phyloP scores from a whole-genome alignment of 2,888 invertebrate species.

The Apeira syringaria region DNA sequence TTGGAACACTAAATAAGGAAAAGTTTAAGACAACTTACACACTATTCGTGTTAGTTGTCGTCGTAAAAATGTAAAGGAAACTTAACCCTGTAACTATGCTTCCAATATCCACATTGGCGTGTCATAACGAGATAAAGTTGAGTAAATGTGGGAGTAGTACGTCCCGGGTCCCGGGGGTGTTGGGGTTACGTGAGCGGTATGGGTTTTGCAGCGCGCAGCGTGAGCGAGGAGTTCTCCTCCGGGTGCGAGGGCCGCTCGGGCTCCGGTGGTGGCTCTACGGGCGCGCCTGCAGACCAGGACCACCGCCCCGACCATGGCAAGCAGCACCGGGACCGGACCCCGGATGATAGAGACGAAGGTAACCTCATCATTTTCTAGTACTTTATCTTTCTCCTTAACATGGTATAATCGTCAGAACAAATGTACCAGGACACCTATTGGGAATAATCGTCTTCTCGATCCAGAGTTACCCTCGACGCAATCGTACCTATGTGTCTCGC shows the following conservation, averaged over 20 bases:
- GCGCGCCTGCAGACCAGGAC: conserved; percentile 75
- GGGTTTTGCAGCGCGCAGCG: conserved; percentile 92
- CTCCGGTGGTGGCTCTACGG: conserved; percentile 85
- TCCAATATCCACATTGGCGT: conserved; percentile 9
- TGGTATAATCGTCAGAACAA: too few species aligned
- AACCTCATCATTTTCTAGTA: too few species aligned
- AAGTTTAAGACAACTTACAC: too few species aligned
- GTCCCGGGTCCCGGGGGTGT: conserved; percentile 41
- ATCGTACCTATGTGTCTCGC: too few species aligned
- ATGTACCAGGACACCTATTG: too few species aligned
- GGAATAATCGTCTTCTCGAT: too few species aligned
- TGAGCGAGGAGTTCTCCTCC: conserved; percentile 98
- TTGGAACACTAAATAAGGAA: too few species aligned
- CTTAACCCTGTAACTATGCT: too few species aligned
- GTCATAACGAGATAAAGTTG: conserved; percentile 2
- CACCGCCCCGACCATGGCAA: conserved; percentile 75
- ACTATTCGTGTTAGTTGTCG: too few species aligned
- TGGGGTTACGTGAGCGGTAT: conserved; percentile 61
- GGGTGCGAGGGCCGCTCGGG: conserved; percentile 97
- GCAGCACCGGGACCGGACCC: conserved; percentile 88
- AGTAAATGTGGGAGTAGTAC: conserved; percentile 28
- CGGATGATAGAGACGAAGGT: conserved; percentile 98
- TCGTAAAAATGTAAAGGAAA: too few species aligned
- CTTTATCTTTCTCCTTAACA: too few species aligned
- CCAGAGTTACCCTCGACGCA: too few species aligned